Base-by-base conservation (phyloP, 2,797 vertebrate species). In the Champsocephalus esox region DNA sequence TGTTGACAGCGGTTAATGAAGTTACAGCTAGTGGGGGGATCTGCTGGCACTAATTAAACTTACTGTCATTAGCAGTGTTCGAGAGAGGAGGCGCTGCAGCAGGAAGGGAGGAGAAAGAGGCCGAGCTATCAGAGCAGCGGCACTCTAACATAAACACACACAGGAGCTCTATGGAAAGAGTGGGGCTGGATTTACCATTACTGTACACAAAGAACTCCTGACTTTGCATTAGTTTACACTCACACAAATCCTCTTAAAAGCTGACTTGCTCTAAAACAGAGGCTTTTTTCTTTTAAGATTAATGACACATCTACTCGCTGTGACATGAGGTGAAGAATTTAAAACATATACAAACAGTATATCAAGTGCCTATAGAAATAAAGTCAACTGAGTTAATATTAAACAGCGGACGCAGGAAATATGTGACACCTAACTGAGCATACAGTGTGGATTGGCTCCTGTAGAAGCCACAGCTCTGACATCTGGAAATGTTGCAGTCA, bases 1-100 rank as follows among this genome's bases (percentile, higher is more conserved):
- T 93, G 92, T 92, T 94, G 94, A 94, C 92, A 92, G 89, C 73
- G 58, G 91, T 89, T 95, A 95, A 95, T 95, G 93, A 95, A 94
- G 94, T 93, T 92, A 94, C 92, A 93, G 91, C 93, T 92, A 90
- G 90, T 84, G 74, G 84, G 88, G 90, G 90, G 86, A 90, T 91
- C 87, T 93, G 90, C 87, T 90, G 93, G 89, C 90, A 88, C 85
- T 95, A 94, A 95, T 95, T 95, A 95, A 93, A 92, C 89, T 88
- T 81, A 85, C 82, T 82, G 88, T 86, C 90, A 93, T 95, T 95
- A 83, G 92, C 93, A 93, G 87, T 75, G 89, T 87, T 90, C 66
- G 9, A 43, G 80, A 90, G 82, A 91, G 75, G 85, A 90, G 90
- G 75, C 19, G 65, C 69, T 66, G 82, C 68, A 80, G 78, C 77